Base-by-base conservation (phyloP, 2,113 vertebrate genomes). In the Lipotes vexillifer region DNA sequence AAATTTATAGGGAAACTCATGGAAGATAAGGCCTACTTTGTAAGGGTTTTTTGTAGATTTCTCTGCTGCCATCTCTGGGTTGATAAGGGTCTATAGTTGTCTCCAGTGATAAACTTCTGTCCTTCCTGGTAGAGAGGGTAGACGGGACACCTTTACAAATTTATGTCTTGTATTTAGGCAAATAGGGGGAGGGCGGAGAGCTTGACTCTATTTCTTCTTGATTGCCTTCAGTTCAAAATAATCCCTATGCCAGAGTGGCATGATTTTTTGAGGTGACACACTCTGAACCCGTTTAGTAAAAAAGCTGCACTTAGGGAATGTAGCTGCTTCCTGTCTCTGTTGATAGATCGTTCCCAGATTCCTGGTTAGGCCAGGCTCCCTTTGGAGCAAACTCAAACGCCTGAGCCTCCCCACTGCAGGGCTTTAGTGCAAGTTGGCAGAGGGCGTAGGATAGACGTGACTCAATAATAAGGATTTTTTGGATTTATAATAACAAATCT, bases 381-480 rank as follows among this genome's bases (percentile, higher is more conserved):
- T 23, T 11, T 57, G 57, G 18, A 81, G 31, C 65, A n/a, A 57
- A 59, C 6, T 46, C 15, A 25, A 2, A 46, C 14, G 2, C 57
- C 36, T 9, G 10, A 33, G 63, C 25, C 8, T 46, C 78, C 31
- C 61, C 13, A 25, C 6, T 8, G 65, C 18, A 63, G 6, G 4
- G 2, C 9, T n/a, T 44, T 33, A 29, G 41, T n/a, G 7, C 8
- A 72, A 38, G 3, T 27, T 90, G 2, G 4, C 21, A 14, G 33
- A 21, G 0, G 21, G 33, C 0, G 1, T 25, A 7, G 29, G 8
- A 4, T 21, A 38, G 63, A 84, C 38, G 15, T 27, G 3, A 55
- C 17, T 18, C 55, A 57, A 21, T 61, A 25, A 7, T 17, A 55
- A 33, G 29, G 25, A 63, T 31, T 49, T 5, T 63, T 61, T 36